Base-by-base conservation (phyloP, 1,140 invertebrate genomes). In the Helicoverpa zea region DNA sequence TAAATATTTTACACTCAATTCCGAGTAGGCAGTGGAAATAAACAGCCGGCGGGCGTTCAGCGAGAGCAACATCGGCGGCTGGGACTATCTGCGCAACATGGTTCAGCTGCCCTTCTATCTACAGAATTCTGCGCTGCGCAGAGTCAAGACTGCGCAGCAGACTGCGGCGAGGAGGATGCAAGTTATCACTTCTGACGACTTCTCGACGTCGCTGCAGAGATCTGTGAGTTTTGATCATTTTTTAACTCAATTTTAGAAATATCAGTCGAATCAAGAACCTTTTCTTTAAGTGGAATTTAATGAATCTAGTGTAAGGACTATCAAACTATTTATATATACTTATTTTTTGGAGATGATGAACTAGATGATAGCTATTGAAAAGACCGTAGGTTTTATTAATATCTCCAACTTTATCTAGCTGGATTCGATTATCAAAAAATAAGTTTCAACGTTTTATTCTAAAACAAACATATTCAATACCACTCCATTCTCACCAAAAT, bases 71-170 rank as follows among this genome's bases (percentile, higher is more conserved):
- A 99, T 99, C 83, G 96, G 98, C 85, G 97, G 98, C 1, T 98
- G 98, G 95, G 98, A 99, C 94, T 99, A 99, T 90, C 95, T 99
- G 49, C 96, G 98, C 35, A 99, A 99, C 92, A 97, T 99, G 95
- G 98, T 99, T 2, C 99, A 99, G 91, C 95, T 99, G 81, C 99
- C 99, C 0, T 99, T 99, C 95, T 99, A 98, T 94, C 96, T 99
- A 14, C 99, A 99, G 96, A 99, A 99, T 94, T 99, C 99, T 16
- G 98, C 98, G 9, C 92, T 99, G 63, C 95, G 98, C 0, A 97
- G 98, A 86, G 98, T 98, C 0, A 98, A 98, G 91, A 95, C 97
- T 29, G 98, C 98, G 0, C 98, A 98, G 92, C 97, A 98, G 90
- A 97, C 97, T 0, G 97, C 97, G 11, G 89, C 96, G 43, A 93